Percentiles rank a stretch among this genome's conserved stretches.
Conservation (phyloP, 92 coral and sea anemone species). For the Desmophyllum pertusum region DNA sequence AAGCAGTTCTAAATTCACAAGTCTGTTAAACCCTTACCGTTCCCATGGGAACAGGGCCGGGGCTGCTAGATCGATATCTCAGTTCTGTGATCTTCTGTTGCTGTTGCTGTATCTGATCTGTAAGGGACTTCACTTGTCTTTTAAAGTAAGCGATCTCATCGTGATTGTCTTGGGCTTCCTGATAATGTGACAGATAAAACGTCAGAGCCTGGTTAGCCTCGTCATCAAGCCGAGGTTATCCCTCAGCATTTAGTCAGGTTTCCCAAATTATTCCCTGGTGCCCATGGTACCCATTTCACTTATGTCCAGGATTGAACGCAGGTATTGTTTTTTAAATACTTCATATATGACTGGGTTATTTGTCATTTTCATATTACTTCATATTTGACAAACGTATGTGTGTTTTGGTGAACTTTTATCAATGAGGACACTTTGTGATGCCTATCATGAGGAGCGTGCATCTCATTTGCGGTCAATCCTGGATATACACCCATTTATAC, state of each 20-base stretch:
- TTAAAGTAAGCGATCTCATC: slow-evolving; percentile 84
- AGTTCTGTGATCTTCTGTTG: slow-evolving; percentile 87
- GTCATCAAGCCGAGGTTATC: neutral
- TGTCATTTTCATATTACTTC: too few species aligned
- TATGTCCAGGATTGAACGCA: too few species aligned
- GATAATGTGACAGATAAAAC: neutral
- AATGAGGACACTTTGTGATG: too few species aligned
- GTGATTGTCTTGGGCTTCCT: slow-evolving; percentile 89
- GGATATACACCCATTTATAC: neutral
- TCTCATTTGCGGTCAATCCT: too few species aligned
- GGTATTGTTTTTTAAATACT: too few species aligned
- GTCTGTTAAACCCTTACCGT: slow-evolving; percentile 41
- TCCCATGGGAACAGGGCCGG: slow-evolving; percentile 43
- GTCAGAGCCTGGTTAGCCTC: neutral
- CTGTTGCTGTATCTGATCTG: slow-evolving; percentile 85
- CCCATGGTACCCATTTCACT: too few species aligned
- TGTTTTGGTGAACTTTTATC: too few species aligned
- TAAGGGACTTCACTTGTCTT: slow-evolving; percentile 80
- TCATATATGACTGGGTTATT: too few species aligned
- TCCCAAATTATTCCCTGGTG: too few species aligned
- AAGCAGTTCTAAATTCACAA: too few species aligned
- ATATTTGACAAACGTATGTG: too few species aligned
- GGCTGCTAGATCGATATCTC: slow-evolving; percentile 66
- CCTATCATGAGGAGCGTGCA: too few species aligned
- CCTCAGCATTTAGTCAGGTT: neutral